Evolutionary conservation across 2,888 invertebrate genomes (phyloP).

Genomic region (Mythimna ferrago): DNA sequence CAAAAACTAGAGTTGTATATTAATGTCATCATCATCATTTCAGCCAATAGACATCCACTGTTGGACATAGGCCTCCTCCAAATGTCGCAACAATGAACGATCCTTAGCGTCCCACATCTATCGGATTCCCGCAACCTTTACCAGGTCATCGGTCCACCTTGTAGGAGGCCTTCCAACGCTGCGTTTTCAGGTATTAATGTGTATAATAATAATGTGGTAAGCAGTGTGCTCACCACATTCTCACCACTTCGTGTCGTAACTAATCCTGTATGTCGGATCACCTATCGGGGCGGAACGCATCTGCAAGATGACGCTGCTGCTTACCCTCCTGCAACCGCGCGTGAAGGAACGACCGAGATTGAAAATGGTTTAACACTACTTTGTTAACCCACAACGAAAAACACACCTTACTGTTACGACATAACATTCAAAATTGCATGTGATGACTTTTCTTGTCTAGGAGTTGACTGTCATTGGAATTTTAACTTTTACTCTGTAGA

Average conservation of each 20-base stretch:
- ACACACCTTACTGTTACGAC: constrained; percentile 26
- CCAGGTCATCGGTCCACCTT: too few species aligned
- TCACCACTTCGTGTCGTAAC: constrained; percentile 57
- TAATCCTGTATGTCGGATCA: constrained; percentile 70
- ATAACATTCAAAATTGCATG: constrained; percentile 48
- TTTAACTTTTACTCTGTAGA: background rate
- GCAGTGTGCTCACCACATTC: constrained; percentile 15
- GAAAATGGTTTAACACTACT: constrained; percentile 75
- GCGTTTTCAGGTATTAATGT: too few species aligned
- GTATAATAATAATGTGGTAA: too few species aligned
- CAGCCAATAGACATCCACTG: too few species aligned
- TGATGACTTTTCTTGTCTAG: background rate
- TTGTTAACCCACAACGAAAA: constrained; percentile 54
- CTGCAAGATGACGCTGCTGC: constrained; percentile 82
- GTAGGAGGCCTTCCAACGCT: too few species aligned
- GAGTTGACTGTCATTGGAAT: background rate
- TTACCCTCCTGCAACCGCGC: constrained; percentile 80
- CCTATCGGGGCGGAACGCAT: constrained; percentile 87
- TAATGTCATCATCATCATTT: too few species aligned
- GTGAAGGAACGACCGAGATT: constrained; percentile 80
- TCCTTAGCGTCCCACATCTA: too few species aligned
- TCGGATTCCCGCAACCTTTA: too few species aligned
- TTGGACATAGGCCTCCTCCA: too few species aligned
- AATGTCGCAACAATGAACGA: too few species aligned
- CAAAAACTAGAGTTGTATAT: too few species aligned